Evolutionary conservation across 64 coral and sea anemone species (phyloP).

Genomic region (Platygyra sinensis): DNA sequence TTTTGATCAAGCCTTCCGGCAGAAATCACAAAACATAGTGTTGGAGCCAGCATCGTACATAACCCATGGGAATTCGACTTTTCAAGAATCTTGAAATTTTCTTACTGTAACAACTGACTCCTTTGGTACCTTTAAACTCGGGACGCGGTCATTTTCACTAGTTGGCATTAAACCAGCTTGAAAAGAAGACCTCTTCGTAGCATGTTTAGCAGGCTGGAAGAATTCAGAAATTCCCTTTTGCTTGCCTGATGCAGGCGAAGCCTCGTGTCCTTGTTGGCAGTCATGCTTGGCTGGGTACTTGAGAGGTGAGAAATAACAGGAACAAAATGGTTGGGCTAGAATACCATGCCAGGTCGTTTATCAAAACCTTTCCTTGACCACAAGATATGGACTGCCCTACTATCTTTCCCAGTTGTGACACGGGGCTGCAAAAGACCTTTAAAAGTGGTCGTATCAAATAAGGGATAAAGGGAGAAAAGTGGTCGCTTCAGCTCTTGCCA

Average conservation of each 20-base stretch:
- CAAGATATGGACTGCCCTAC: background rate
- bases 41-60: too few species aligned
- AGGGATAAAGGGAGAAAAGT: slow-evolving; percentile 4
- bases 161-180: background rate
- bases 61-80: too few species aligned
- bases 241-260: background rate
- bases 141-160: background rate
- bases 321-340: too few species aligned
- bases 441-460: slow-evolving; percentile 4
- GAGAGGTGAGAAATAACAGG: too few species aligned
- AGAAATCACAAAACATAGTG: too few species aligned
- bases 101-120: background rate
- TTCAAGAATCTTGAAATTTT: slow-evolving; percentile 4
- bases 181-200: slow-evolving; percentile 19
- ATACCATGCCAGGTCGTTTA: background rate
- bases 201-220: too few species aligned
- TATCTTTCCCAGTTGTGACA: too few species aligned
- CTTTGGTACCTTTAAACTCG: background rate
- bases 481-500: slow-evolving; percentile 20
- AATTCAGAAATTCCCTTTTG: background rate
- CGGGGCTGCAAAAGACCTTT: slow-evolving; percentile 2
- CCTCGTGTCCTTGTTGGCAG: background rate
- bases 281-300: too few species aligned
- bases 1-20: too few species aligned
- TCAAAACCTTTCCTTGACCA: slow-evolving; percentile 4